Base-by-base conservation (phyloP, 2,113 vertebrate genomes). In the Zosterops lateralis region DNA sequence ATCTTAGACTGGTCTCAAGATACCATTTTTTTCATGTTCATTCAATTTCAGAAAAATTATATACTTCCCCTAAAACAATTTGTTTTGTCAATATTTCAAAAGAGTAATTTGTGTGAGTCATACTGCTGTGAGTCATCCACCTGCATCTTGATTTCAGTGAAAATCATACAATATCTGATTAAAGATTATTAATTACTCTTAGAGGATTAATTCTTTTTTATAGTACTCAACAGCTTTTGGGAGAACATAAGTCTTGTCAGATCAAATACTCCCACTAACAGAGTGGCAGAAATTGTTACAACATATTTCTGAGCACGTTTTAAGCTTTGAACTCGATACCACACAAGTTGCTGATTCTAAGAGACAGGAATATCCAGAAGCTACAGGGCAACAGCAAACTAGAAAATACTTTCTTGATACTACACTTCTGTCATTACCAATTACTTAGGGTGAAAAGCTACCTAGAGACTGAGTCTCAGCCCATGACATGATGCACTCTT, bases 171-270 rank as follows among this genome's bases (percentile, higher is more conserved):
- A 17, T 65, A 84, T 42, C 47, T 85, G 92, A 89, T 89, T 68
- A 62, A 82, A 91, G 70, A 82, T 85, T 79, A 95, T 74, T 89
- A 89, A 80, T 83, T 85, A 85, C 36, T 90, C 67, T 72, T 73
- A 50, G 65, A 94, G 36, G 71, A 91, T 64, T 94, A 65, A 76
- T 80, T 83, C 25, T 70, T 44, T 84, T 89, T 73, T 74, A 61
- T 73, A 75, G 42, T 44, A 74, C 68, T 81, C 72, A 56, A 77
- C 64, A 80, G 75, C 72, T 83, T 84, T 75, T 45, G 21, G 18
- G 36, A 74, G 67, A 85, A 82, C 75, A 62, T 61, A 66, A 92
- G 36, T 67, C 66, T 87, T 90, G 60, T 87, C 74, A 89, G 78
- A 89, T 91, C 84, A 82, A 82, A 93, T 47, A 84, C 62, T 89